Evolutionary conservation across 2,888 invertebrate species (phyloP).

Genomic region (Helicoverpa assulta): DNA sequence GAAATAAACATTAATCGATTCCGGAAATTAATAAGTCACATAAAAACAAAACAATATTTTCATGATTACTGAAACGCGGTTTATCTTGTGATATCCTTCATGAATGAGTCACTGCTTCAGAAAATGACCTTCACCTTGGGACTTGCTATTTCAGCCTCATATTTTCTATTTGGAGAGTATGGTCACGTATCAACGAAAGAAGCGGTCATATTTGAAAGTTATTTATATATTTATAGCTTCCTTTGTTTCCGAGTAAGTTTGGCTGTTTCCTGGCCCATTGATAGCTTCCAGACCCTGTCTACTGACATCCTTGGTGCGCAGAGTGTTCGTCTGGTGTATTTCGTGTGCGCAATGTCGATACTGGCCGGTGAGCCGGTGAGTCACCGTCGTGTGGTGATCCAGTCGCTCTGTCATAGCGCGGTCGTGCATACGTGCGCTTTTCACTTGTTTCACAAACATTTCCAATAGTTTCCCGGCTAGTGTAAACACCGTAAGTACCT

Average conservation of each 20-base stretch:
- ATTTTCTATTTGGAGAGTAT: too few relatives aligned
- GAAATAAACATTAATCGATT: too few relatives aligned
- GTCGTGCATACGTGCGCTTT: conserved; percentile 70
- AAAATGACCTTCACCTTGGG: background rate
- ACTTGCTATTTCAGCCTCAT: background rate
- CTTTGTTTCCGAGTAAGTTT: conserved; percentile 18
- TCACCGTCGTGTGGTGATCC: conserved; percentile 63
- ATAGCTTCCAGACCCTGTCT: conserved; percentile 20
- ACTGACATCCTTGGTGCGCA: conserved; percentile 40
- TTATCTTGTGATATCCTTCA: too few relatives aligned
- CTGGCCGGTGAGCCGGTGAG: conserved; percentile 59
- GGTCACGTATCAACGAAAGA: background rate
- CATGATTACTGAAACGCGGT: too few relatives aligned
- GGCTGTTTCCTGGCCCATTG: conserved; percentile 15
- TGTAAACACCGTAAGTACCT: conserved; percentile 61
- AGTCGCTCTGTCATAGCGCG: conserved; percentile 67
- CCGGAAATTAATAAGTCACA: too few relatives aligned
- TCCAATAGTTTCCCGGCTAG: conserved; percentile 16
- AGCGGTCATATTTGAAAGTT: background rate
- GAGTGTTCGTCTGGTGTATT: conserved; percentile 36
- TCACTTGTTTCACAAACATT: conserved; percentile 55
- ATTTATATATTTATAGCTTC: conserved; percentile 4
- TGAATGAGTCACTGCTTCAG: background rate
- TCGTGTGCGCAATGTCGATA: conserved; percentile 65
- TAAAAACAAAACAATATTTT: background rate